Evolutionary conservation across 2,888 invertebrate species (phyloP), one percentile per base, ranked within the genome.

Genomic region (Meta bourneti): DNA sequence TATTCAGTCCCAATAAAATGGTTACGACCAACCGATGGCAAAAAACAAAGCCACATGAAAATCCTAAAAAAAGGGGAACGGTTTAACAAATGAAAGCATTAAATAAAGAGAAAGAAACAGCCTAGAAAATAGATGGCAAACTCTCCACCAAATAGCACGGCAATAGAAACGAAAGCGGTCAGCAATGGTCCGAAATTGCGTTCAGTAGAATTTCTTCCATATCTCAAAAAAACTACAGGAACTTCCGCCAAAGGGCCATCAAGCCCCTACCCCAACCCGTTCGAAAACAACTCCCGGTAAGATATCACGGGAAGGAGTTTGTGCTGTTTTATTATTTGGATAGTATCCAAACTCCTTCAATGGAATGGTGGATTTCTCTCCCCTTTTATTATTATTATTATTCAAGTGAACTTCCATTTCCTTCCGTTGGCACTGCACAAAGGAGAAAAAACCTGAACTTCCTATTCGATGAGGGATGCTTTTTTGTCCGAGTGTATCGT

Each of bases 251-350:
- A 61, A 61, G 61, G 9, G 61, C 61, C 61, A 34, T 34, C 34
- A 34, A 34, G 34, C 34, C 34, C 34, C 34, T 34, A 4, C 34
- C 34, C 34, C 34, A 34, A 34, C 34, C 34, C 34, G 34, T 34
- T 34, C 34, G 34, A 34, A 34, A 34, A 34, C 34, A 61, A 61
- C 61, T 61, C 61, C 61, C 61, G 61, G 61, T 61, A 61, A 61
- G 61, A 61, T 61, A 61, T 11, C 16, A 8, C 61, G 11, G 61
- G 11, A 61, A 34, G 34, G 61, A 61, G 61, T 6, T 6, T 5
- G 61, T 61, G 61, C 61, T 61, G 61, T 61, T 72, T 52, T 83
- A 54, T 74, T 74, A 54, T 34, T 54, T 83, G 72, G 83, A 74
- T 70, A 7, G n/a, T 34, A 8, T 83, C 83, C 83, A 83, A 82